Evolutionary conservation across 2,797 vertebrate genomes (phyloP), one percentile per base, ranked within the genome.

Genomic region (Micromesistius poutassou): DNA sequence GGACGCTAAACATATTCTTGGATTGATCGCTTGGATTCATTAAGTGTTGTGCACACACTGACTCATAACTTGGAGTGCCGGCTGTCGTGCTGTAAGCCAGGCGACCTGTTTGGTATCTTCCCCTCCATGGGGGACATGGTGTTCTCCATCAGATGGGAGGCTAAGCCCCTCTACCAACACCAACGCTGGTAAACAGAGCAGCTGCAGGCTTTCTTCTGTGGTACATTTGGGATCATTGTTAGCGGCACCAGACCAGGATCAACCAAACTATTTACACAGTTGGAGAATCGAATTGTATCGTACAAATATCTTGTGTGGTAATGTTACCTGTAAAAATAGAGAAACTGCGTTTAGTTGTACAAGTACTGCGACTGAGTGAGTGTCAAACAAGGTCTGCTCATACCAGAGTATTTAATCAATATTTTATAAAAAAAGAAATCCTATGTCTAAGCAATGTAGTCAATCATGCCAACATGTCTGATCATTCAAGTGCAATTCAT

Each of bases 121-220:
- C 80, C 79, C 78, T 62, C 77, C 74, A 12, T 81, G 81, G 72
- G 84, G 81, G 77, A 83, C 5, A 35, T 10, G 7, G 77, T 80
- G 81, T 77, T 13, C 38, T 13, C 38, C 78, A 74, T 85, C 73
- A 83, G 86, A 19, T 82, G 83, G 74, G 84, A 76, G 79, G 81
- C 77, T 28, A 14, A 70, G 85, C 88, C 86, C 79, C 6, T 83
- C 76, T 72, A 83, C 79, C 81, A 86, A 85, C 81, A 84, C 83
- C 81, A 87, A 85, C 68, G 81, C 66, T 80, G 81, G 79, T 78
- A 80, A 88, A 86, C 80, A 86, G 81, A 80, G 78, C 87, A 85
- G 84, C 87, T 88, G 86, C 84, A 3, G 62, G 62, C 31, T 79
- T 72, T 73, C 33, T 25, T 89, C 76, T 78, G 80, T 82, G 83